phyloP scores from a whole-genome alignment of 2,797 vertebrate species.

The Threskiornis aethiopicus region DNA sequence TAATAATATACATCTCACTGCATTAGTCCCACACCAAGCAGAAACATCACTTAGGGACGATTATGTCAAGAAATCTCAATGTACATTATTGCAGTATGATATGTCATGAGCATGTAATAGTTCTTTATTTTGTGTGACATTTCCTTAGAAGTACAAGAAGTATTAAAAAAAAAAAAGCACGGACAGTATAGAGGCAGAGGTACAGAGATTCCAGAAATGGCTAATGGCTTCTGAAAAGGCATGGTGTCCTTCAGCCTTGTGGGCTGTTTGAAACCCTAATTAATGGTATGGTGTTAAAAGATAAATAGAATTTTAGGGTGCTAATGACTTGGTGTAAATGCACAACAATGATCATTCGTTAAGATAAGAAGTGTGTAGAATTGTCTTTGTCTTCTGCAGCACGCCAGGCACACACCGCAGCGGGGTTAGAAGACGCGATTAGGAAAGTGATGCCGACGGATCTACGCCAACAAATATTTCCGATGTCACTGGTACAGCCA shows the following conservation, averaged over 20 bases:
- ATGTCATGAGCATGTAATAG: background rate
- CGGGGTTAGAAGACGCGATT: background rate
- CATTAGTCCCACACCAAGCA: background rate
- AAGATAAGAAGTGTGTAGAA: accelerated
- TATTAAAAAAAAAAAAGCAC: background rate
- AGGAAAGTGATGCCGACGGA: background rate
- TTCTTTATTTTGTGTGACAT: background rate
- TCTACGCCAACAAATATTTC: background rate
- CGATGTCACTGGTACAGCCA: background rate
- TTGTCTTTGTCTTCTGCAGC: background rate
- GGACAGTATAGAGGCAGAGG: background rate
- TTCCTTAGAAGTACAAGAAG: background rate
- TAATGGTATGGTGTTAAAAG: background rate
- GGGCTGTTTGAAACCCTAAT: background rate
- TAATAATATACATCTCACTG: background rate
- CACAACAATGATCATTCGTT: background rate
- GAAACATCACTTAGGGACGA: background rate
- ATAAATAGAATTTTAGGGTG: background rate
- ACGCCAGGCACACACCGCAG: accelerated
- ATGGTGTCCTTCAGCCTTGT: background rate
- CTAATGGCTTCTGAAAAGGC: background rate
- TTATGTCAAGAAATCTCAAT: background rate
- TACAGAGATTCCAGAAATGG: background rate
- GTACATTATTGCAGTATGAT: background rate
- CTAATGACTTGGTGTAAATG: background rate